A percentile compares a stretch with the other conserved stretches of the same genome.
Evolutionary conservation across 2,888 invertebrate species (phyloP).

Genomic region (Drosophila cracens): DNA sequence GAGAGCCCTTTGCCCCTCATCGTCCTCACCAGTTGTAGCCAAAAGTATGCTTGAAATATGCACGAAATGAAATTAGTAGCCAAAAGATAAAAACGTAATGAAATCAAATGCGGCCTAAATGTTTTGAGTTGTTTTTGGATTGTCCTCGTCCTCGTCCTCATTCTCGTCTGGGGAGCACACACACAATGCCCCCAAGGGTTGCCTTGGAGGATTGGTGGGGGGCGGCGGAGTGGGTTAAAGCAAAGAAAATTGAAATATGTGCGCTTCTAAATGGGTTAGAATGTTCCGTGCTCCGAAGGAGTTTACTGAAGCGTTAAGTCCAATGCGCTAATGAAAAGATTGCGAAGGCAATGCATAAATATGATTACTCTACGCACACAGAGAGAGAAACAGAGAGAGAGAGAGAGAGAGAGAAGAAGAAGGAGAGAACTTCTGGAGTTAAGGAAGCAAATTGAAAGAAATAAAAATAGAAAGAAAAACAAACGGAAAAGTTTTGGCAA

Average conservation of each 20-base stretch:
- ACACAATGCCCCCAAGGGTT: slow-evolving; percentile 25
- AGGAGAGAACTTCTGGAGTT: neutral
- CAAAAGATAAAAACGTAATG: slow-evolving; percentile 77
- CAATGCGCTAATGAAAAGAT: slow-evolving; percentile 70
- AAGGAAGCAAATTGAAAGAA: slow-evolving; percentile 22
- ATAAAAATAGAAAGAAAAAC: neutral
- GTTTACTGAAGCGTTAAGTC: slow-evolving; percentile 70
- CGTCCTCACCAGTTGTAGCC: neutral
- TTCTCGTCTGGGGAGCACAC: slow-evolving; percentile 33
- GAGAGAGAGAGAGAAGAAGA: neutral
- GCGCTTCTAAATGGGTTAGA: slow-evolving; percentile 67
- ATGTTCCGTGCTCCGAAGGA: slow-evolving; percentile 49
- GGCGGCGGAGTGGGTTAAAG: neutral
- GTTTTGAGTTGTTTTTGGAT: slow-evolving; percentile 49
- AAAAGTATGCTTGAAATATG: slow-evolving; percentile 61
- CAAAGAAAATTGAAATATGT: slow-evolving; percentile 71
- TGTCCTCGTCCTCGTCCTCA: slow-evolving; percentile 9
- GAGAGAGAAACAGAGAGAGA: neutral
- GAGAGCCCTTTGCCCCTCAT: too few relatives aligned
- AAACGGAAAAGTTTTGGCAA: slow-evolving; percentile 14
- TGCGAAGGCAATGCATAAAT: slow-evolving; percentile 34
- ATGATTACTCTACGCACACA: slow-evolving; percentile 33
- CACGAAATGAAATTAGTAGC: slow-evolving; percentile 73
- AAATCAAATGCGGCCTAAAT: slow-evolving; percentile 80
- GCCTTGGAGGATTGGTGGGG: neutral